Evolutionary conservation across 1,140 invertebrate species (phyloP).

Genomic region (Tetramorium parvispinum): DNA sequence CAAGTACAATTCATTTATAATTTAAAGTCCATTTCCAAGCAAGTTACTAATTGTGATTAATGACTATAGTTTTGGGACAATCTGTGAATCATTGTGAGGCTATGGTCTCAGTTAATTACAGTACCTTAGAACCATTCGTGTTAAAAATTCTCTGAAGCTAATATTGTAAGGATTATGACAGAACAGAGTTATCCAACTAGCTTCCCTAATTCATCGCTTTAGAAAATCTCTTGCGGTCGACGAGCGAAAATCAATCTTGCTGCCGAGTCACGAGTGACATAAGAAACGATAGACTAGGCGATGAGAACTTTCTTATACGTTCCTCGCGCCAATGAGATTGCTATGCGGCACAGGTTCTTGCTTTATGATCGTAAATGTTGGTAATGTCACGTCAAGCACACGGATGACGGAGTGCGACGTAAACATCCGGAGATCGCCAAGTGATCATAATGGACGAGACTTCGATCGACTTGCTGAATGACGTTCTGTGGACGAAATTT

Average conservation of each 20-base stretch:
- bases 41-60: not conserved
- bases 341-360: slow-evolving; percentile 5
- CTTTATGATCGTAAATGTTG: slow-evolving; percentile 31
- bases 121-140: not conserved
- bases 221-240: slow-evolving; percentile 7
- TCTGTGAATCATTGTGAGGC: not conserved
- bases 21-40: not conserved
- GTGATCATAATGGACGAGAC: slow-evolving; percentile 20
- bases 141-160: not conserved
- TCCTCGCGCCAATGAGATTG: not conserved
- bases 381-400: slow-evolving; percentile 4
- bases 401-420: slow-evolving; percentile 20
- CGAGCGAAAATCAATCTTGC: slow-evolving; percentile 32
- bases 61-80: not conserved
- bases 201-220: slow-evolving; percentile 14
- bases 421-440: slow-evolving; percentile 37
- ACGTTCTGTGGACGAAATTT: not conserved
- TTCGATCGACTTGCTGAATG: not conserved
- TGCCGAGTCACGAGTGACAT: slow-evolving; percentile 4
- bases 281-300: slow-evolving; percentile 5
- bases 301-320: slow-evolving; percentile 1
- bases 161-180: slow-evolving; percentile 3
- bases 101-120: not conserved
- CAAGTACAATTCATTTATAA: not conserved
- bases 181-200: not conserved